Conservation (phyloP, 2,888 invertebrate genomes). For the Pomacea canaliculata region DNA sequence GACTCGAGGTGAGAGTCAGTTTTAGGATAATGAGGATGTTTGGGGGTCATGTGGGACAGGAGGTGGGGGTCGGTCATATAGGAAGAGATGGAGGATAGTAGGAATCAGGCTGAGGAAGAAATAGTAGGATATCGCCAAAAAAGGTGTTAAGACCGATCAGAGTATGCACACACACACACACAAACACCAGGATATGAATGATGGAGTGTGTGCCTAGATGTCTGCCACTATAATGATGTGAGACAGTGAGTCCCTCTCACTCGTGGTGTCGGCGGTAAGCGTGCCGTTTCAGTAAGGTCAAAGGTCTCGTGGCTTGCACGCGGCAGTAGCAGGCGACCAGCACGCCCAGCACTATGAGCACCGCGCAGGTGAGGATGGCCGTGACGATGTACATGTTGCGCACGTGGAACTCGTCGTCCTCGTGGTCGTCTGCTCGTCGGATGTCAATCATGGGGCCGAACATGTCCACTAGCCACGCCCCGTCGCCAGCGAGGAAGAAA, state of each 20-base stretch:
- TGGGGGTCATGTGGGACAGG: too few relatives aligned
- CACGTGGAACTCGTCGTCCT: constrained; percentile 67
- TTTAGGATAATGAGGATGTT: too few relatives aligned
- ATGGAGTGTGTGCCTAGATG: neutral
- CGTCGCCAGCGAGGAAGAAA: too few relatives aligned
- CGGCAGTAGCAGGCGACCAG: constrained; percentile 85
- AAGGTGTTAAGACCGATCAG: too few relatives aligned
- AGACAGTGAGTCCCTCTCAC: constrained; percentile 22
- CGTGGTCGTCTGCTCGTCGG: constrained; percentile 27
- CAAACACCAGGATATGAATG: constrained; percentile 1
- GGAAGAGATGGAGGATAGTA: too few relatives aligned
- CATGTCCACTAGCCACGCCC: constrained; percentile 44
- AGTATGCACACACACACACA: constrained; percentile 12
- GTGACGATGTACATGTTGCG: constrained; percentile 86
- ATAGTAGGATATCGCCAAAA: too few relatives aligned
- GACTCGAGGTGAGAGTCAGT: too few relatives aligned
- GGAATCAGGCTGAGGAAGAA: too few relatives aligned
- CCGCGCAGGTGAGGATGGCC: constrained; percentile 81
- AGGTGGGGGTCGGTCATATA: too few relatives aligned
- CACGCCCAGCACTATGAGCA: constrained; percentile 81
- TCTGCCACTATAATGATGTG: neutral
- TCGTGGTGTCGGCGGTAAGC: constrained; percentile 32
- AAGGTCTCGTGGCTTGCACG: constrained; percentile 74
- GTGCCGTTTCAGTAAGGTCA: constrained; percentile 7
- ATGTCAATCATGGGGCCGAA: constrained; percentile 50